Evolutionary conservation across 1,140 invertebrate genomes (phyloP), one percentile per base, ranked within the genome.

Genomic region (Belonocnema kinseyi): DNA sequence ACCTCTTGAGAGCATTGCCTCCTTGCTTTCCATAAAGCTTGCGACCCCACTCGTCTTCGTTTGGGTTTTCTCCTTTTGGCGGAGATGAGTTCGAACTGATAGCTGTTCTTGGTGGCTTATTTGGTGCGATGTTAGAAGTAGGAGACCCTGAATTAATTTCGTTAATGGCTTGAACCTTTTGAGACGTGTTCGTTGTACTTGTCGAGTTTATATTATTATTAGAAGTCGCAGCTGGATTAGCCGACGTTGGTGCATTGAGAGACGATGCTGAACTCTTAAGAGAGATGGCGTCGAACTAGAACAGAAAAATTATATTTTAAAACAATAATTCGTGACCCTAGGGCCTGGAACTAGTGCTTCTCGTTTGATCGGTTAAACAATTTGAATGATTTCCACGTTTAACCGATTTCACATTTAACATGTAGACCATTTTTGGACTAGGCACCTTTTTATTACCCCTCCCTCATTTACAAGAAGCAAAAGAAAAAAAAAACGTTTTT

Each of bases 231-330:
- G 58, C 61, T 54, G 61, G 61, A 66, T 66, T 66, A 16, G 77
- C 73, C 56, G 79, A 75, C 80, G 85, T 90, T 86, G 89, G 90
- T 53, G 86, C 83, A 88, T 96, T 96, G 3, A 97, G 88, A 14
- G 96, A 97, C 87, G 96, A 97, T 6, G 94, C 95, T 14, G 96
- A 97, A 88, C 96, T 97, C 90, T 97, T 97, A 85, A 97, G 96
- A 12, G 96, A 97, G 52, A 97, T 90, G 88, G 97, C 96, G 89
- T 97, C 96, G 90, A 97, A 96, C 89, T 94, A 79, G 51, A 91
- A 73, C 66, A 75, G 76, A 3, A 82, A 85, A 80, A 74, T 54
- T 54, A 33, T 33, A 33, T 33, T 33, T 33, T 3, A 33, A 33
- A 33, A 33, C 26, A 5, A 33, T 33, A 33, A 33, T 33, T 33